These are phyloP conservation scores for Poeciliopsis turrubarensis DNA, from an alignment of 2,113 vertebrate species.

Conservation along the genomic window DNA sequence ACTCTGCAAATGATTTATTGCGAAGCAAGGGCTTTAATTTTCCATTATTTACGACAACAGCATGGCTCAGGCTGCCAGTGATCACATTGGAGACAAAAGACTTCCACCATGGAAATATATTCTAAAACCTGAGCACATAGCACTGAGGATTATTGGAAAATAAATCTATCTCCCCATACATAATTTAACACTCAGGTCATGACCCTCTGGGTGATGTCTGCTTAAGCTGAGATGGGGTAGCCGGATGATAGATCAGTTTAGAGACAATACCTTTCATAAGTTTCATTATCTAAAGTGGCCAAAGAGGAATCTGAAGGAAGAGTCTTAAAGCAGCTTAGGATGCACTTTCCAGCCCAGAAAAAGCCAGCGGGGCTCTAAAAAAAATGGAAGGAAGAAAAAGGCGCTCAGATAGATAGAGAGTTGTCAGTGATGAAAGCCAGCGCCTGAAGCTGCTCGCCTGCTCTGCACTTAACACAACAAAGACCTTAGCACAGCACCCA, in stretches of 20 bases:
- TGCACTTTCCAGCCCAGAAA: constrained; percentile 6
- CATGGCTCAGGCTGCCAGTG: neutral
- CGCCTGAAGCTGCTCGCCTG: constrained; percentile 5
- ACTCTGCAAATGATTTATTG: neutral
- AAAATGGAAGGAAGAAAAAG: neutral
- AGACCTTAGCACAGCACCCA: constrained; percentile 13
- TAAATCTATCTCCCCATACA: constrained; percentile 41
- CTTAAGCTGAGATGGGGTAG: constrained; percentile 1
- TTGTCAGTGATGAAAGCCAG: constrained; percentile 40
- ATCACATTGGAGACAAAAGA: neutral
- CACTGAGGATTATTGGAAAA: constrained; percentile 41
- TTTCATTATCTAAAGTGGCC: constrained; percentile 72
- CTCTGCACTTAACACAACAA: constrained; percentile 30
- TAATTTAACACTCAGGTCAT: constrained; percentile 36
- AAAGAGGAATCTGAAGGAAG: constrained; percentile 19
- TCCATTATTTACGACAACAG: neutral
- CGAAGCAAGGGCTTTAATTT: neutral
- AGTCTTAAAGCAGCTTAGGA: constrained; percentile 45
- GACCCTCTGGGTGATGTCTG: constrained; percentile 34
- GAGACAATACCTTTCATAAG: constrained; percentile 50
- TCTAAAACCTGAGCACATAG: neutral
- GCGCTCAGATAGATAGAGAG: constrained; percentile 38
- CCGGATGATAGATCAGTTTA: constrained; percentile 40
- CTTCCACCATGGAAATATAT: neutral
- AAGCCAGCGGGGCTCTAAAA: neutral